phyloP scores from a whole-genome alignment of 1,140 invertebrate species.

The Bombus waltoni region DNA sequence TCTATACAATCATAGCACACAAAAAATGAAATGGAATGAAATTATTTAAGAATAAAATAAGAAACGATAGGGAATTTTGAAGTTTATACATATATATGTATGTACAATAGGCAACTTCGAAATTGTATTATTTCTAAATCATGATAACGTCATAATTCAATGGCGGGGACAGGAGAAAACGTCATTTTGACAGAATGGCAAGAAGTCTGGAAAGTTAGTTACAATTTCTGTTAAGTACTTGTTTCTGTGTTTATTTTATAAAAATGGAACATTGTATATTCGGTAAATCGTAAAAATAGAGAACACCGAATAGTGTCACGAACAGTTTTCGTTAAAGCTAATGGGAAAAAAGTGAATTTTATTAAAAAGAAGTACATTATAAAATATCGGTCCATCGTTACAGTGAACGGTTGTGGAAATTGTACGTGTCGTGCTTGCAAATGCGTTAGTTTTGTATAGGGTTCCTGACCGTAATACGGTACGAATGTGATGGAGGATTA shows the following conservation, averaged over 20 bases:
- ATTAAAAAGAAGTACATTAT: conserved; percentile 26
- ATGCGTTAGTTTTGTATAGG: conserved; percentile 49
- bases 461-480: conserved; percentile 33
- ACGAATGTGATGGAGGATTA: conserved; percentile 94
- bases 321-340: background rate
- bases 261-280: conserved; percentile 33
- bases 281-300: conserved; percentile 3
- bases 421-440: conserved; percentile 52
- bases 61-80: background rate
- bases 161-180: conserved; percentile 33
- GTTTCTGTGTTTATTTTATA: conserved; percentile 6
- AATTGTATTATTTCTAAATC: conserved; percentile 16
- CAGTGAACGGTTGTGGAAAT: conserved; percentile 68
- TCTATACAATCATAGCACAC: background rate
- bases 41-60: background rate
- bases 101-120: background rate
- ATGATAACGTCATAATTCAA: conserved; percentile 30
- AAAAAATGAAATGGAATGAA: too few species aligned
- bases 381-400: conserved; percentile 52
- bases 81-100: background rate
- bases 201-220: conserved; percentile 14
- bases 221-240: background rate
- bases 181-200: conserved; percentile 58
- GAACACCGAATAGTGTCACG: background rate
- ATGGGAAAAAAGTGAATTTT: conserved; percentile 24